Evolutionary conservation across 2,797 vertebrate species (phyloP).

Genomic region (Esox masquinongy): DNA sequence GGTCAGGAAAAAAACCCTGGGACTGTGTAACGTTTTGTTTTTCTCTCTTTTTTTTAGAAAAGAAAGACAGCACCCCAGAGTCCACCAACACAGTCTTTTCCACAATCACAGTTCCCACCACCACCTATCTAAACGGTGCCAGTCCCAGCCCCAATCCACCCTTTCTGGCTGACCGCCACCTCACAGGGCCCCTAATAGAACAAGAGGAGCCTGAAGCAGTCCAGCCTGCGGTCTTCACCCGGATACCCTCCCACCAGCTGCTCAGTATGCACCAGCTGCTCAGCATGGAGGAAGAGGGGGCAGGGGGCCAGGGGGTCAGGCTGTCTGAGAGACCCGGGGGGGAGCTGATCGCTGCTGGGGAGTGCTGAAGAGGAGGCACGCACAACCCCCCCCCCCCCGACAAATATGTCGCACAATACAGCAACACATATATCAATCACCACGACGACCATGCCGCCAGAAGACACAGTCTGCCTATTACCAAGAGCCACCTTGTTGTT

Average conservation of each 20-base stretch:
- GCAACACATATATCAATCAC: not conserved
- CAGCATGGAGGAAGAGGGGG: conserved; percentile 76
- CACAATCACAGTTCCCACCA: conserved; percentile 68
- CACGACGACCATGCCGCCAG: conserved; percentile 14
- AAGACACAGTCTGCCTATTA: conserved; percentile 41
- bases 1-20: not conserved
- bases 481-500: conserved; percentile 36
- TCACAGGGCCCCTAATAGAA: conserved; percentile 51
- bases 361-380: conserved; percentile 66
- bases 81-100: conserved; percentile 71
- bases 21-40: not conserved
- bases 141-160: conserved; percentile 70
- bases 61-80: conserved; percentile 71
- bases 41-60: conserved; percentile 59
- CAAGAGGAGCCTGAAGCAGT: conserved; percentile 55
- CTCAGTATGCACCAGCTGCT: conserved; percentile 77
- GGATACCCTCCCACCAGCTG: conserved; percentile 73
- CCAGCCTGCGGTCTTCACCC: conserved; percentile 61
- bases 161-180: conserved; percentile 42
- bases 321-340: conserved; percentile 72
- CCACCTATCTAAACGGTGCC: conserved; percentile 73
- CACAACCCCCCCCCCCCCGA: not conserved
- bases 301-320: conserved; percentile 64
- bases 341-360: conserved; percentile 80
- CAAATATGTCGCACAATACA: conserved; percentile 4